A percentile compares a stretch with the other conserved stretches of the same genome.
These are phyloP conservation scores for Tragopan temminckii DNA, from an alignment of 2,797 vertebrate species.

Conservation along the genomic window DNA sequence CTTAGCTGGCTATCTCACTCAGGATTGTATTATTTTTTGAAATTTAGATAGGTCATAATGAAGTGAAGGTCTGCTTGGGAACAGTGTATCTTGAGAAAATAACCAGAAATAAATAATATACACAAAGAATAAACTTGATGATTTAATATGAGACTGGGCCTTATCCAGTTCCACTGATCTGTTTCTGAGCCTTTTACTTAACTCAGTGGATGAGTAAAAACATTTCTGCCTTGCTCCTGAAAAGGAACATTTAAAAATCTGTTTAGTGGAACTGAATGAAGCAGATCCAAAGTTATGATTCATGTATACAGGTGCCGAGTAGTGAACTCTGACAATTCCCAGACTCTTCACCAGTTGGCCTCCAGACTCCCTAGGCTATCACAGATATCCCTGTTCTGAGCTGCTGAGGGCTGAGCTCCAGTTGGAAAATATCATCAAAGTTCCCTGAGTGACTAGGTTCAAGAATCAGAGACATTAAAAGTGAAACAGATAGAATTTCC, in stretches of 20 bases:
- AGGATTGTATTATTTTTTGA: conserved; percentile 39
- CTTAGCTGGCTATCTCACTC: conserved; percentile 56
- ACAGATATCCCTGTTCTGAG: neutral
- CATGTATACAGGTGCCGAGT: neutral
- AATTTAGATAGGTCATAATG: conserved; percentile 16
- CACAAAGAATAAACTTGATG: neutral
- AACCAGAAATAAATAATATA: neutral
- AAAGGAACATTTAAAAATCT: neutral
- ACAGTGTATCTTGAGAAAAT: neutral
- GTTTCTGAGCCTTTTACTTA: neutral
- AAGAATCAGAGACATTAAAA: neutral
- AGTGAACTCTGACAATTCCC: neutral
- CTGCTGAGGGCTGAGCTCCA: neutral
- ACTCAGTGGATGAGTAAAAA: neutral
- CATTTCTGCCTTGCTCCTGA: neutral
- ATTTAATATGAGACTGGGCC: neutral
- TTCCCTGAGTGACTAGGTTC: neutral
- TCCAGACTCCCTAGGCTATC: neutral
- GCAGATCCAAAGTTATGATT: neutral
- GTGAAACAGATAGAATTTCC: neutral
- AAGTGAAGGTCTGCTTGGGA: neutral
- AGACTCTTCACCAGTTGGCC: neutral
- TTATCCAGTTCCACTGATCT: neutral
- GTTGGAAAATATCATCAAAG: neutral
- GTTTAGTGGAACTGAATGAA: neutral